A percentile compares a stretch with the other conserved stretches of the same genome.
Evolutionary conservation across 2,888 invertebrate genomes (phyloP).

Genomic region (Pinctada fucata): DNA sequence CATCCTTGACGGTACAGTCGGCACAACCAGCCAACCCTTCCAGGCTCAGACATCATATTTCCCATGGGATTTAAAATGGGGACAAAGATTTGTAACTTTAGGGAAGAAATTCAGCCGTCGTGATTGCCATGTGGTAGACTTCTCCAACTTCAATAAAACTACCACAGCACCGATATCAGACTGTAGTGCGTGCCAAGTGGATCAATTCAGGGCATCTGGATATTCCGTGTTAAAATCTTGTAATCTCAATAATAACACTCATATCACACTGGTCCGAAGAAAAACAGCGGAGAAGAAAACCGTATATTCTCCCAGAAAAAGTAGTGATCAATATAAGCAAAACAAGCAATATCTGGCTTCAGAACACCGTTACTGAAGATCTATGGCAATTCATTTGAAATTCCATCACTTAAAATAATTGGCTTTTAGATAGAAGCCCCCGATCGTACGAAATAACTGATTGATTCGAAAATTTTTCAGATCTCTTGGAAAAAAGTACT

Average conservation of each 20-base stretch:
- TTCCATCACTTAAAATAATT: no score
- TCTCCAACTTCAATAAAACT: conserved; percentile 47
- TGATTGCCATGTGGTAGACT: conserved; percentile 43
- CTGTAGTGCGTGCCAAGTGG: conserved; percentile 42
- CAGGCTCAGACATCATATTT: conserved; percentile 51
- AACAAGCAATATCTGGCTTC: conserved; percentile 11
- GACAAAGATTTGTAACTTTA: conserved; percentile 49
- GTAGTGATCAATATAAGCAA: conserved; percentile 12
- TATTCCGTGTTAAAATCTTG: conserved; percentile 6
- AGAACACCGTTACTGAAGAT: background rate
- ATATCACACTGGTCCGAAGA: conserved; percentile 7
- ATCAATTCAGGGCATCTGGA: conserved; percentile 13
- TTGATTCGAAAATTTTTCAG: no score
- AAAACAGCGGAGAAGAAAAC: background rate
- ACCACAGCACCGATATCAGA: conserved; percentile 41
- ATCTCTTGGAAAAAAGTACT: no score
- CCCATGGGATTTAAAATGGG: conserved; percentile 54
- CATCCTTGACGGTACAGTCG: conserved; percentile 91
- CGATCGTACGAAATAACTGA: no score
- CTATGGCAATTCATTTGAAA: no score
- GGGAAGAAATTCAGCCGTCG: conserved; percentile 25
- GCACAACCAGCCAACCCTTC: conserved; percentile 78
- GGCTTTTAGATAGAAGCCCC: no score
- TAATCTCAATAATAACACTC: conserved; percentile 2
- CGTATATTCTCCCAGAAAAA: background rate